Evolutionary conservation across 2,888 invertebrate species (phyloP), one percentile per base, ranked within the genome.

Genomic region (Mythimna ferrago): DNA sequence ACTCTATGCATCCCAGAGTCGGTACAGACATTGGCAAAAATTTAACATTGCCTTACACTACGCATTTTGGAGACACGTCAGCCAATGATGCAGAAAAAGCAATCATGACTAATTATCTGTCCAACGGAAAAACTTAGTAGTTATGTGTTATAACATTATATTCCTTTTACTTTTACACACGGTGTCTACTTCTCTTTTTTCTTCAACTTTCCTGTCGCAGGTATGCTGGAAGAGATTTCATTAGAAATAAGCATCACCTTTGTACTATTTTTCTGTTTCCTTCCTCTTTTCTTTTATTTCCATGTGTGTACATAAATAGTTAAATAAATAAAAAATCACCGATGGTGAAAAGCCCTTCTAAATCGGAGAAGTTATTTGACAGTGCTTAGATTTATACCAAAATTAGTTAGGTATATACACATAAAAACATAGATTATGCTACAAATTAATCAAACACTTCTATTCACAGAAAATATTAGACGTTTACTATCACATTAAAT

Each of bases 401-500:
- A 6, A 14, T n/a, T 14, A 14, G 14, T 21, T 11, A 1, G 54
- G 53, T 14, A 3, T 60, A 14, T 32, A 21, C 21, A 21, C n/a
- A 11, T 38, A 9, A 3, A 53, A 56, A 19, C 2, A 7, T 2
- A 19, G 6, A 41, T 19, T 66, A 14, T 21, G 26, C 51, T 74
- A 48, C 38, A 26, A 66, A 56, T 63, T 44, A 63, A 19, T 51
- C 19, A 19, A n/a, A 51, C 26, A 56, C 41, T 54, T 56, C 26
- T 41, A 56, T 41, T 63, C 48, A 14, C 1, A 51, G 35, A 60
- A 48, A 73, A 63, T 56, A 63, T 48, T 16, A 10, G 16, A 38
- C 53, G 4, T 60, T 69, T 60, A 56, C 58, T 19, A 56, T 57
- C 56, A 65, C 44, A 61, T 56, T 67, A 56, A 63, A 63, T 69